Base-by-base conservation (phyloP, 2,888 invertebrate genomes). In the Caenorhabditis sp. region DNA sequence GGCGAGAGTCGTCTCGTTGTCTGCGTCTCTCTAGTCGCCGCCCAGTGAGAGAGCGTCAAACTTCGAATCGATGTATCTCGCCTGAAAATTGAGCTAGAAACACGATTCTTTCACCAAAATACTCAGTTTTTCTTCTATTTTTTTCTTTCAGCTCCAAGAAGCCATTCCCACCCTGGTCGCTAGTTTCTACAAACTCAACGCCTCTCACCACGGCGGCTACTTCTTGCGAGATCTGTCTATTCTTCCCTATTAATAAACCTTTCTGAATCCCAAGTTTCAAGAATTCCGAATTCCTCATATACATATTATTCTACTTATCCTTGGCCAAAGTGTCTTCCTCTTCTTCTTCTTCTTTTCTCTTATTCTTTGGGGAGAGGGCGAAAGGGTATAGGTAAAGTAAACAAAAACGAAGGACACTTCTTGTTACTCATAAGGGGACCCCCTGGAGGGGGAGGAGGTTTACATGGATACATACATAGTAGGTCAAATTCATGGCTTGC, bases 381-480 rank as follows among this genome's bases (percentile, higher is more conserved):
- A n/a, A n/a, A 38, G 19, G 31, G 22, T 19, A 47, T 24, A 35
- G 68, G 49, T 49, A 51, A 51, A 51, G 68, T 68, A 68, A 68
- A 68, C 68, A 68, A 51, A 47, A 63, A 41, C 8, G 63, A 63
- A 68, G 68, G 68, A 68, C 63, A 63, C 56, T 28, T 56, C 56
- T 56, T 44, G 44, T 28, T 35, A 59, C 31, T n/a, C 35, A 35
- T 59, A 31, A 58, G 8, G 5, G 38, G 38, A 38, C 38, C 38
- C 38, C 38, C 38, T 38, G n/a, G n/a, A 28, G 14, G 56, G 56
- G 14, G 56, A n/a, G 28, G 16, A 28, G 56, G 28, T n/a, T 2
- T 35, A n/a, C 16, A 59, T 47, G 44, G 16, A 35, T 35, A 19
- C 3, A 24, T 10, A 12, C 64, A 66, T 24, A 64, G 41, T 64